Evolutionary conservation across 2,797 vertebrate species (phyloP), one percentile per base, ranked within the genome.

Genomic region (Brotula barbata): DNA sequence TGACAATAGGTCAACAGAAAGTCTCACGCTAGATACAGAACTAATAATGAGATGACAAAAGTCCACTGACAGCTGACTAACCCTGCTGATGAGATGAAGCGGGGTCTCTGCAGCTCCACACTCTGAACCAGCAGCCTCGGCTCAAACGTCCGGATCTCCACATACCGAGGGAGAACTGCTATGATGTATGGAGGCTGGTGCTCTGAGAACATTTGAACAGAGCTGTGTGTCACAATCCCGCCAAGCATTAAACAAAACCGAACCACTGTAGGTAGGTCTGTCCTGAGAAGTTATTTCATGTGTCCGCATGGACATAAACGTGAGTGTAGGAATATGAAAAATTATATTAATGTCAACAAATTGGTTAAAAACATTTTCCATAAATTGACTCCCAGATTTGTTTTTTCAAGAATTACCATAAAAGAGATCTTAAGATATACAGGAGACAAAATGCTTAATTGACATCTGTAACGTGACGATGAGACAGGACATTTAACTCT

Each of bases 121-220:
- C 94, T 99, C 91, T 99, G 97, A 47, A 99, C 97, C 81, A 99
- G 89, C 75, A 99, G 91, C 51, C 96, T 88, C 0, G 97, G 97
- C 41, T 99, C 96, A 3, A 97, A 92, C 0, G 97, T 99, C 51
- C 97, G 92, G 80, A 99, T 97, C 90, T 99, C 97, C 83, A 99
- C 96, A 0, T 97, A 97, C 0, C 97, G 92, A 0, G 97, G 97
- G 63, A 99, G 88, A 52, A 99, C 97, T 0, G 96, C 96, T 12
- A 99, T 94, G 84, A 99, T 98, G 85, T 99, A 99, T 0, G 97
- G 97, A 63, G 95, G 94, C 87, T 99, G 97, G 77, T 97, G 94
- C 51, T 99, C 97, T 99, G 71, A 6, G 20, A 20, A 63, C 16
- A 17, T 12, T 1, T 1, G 6, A 43, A 6, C 19, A 19, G 13